Base-by-base conservation (phyloP, 2,797 vertebrate genomes). In the Botia kubotai region DNA sequence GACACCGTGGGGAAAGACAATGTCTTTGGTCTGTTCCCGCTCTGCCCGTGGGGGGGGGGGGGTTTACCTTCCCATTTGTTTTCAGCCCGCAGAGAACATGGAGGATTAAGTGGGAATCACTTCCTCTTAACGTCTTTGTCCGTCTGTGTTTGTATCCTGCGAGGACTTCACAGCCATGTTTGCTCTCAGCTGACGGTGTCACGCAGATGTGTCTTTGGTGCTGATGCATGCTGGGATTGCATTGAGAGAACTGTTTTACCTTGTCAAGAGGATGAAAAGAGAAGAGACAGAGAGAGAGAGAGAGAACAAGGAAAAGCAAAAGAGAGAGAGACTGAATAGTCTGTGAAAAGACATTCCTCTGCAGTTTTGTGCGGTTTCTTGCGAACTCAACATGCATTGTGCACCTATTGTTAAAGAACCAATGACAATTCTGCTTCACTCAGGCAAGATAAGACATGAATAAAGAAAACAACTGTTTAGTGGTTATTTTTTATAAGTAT, bases 181-280 rank as follows among this genome's bases (percentile, higher is more conserved):
- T 91, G 86, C 87, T 83, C 87, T 62, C 84, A 76, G 12, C 82
- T 73, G 82, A 86, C 85, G 85, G 72, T 74, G 87, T 83, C 80
- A 80, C 80, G 86, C 91, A 93, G 91, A 92, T 93, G 93, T 91
- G 93, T 83, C 86, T 80, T 80, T 79, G 80, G 83, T 65, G 87
- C 86, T 81, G 68, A 82, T 70, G 72, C 83, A 84, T 52, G 76
- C 71, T 71, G 80, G 57, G 78, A 80, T 70, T 29, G 77, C 86
- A 80, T 83, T 86, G 81, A 86, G 53, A 57, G 79, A 85, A 85
- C 80, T 72, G 83, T 83, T 82, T 84, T 77, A 90, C 91, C 93
- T 93, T 90, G 89, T 91, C 91, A 91, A 89, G 90, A 88, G 89
- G 88, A 89, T 90, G 87, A 86, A 89, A 87, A 69, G 21, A 43